Base-by-base conservation (phyloP, 2,797 vertebrate species). In the Heterohyrax brucei region DNA sequence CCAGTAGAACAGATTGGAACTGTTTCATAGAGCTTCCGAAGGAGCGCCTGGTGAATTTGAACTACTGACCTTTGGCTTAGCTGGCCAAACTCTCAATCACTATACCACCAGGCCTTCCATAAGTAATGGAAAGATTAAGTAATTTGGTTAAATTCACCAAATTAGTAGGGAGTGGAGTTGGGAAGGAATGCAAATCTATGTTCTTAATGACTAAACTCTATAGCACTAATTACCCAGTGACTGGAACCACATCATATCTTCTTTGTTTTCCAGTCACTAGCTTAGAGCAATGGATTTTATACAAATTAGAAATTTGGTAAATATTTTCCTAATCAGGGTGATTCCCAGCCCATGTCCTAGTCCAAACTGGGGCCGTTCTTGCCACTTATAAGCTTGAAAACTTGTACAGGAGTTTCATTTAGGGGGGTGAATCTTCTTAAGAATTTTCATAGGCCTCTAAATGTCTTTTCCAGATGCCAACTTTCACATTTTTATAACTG, bases 371-470 rank as follows among this genome's bases (percentile, higher is more conserved):
- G 44, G n/a, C 4, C 14, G 4, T 46, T 1, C 79, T 95, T 39
- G 62, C 10, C 1, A 28, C 61, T 94, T 61, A 46, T 72, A 77
- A 59, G 89, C 19, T 59, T 83, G 21, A 81, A 28, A 48, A 0
- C 46, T 12, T 59, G 44, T 79, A 7, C 4, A 79, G 72, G 72
- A 87, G 64, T 94, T 68, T 22, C 83, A 8, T 93, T 96, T 84
- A 21, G 53, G 44, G 44, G 44, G 6, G 12, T 96, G 30, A 62
- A 39, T 72, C 18, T 70, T 19, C 18, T 2, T 19, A 61, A 82
- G 26, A 66, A 21, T 88, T 84, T 94, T 62, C 8, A 24, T 64
- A 44, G 87, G 4, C 10, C 79, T 92, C 61, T 94, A n/a, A 76
- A 44, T 39, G 19, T 81, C 68, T 91, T 53, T 39, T 85, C 18